phyloP scores from a whole-genome alignment of 2,888 invertebrate species.

The Andrena bicolor region DNA sequence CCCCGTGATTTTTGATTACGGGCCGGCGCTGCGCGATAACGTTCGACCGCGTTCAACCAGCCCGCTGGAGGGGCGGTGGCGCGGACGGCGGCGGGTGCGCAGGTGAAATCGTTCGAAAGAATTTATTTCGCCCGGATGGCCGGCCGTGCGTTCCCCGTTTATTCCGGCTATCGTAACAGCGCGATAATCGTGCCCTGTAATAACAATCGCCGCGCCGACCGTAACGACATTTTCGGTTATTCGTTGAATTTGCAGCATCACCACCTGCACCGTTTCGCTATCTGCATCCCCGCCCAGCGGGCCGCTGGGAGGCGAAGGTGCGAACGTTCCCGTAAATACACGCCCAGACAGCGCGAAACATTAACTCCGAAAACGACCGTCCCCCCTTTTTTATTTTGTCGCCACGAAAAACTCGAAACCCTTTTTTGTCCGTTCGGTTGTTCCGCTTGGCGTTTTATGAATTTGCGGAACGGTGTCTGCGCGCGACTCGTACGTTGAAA shows the following conservation, averaged over 20 bases:
- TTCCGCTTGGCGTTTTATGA: no score
- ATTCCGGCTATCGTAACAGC: slow-evolving; percentile 61
- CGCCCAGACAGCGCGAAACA: background rate
- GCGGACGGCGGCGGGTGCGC: slow-evolving; percentile 16
- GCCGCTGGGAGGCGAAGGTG: slow-evolving; percentile 5
- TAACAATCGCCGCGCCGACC: slow-evolving; percentile 69
- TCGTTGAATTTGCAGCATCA: slow-evolving; percentile 67
- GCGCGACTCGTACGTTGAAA: no score
- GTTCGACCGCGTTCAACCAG: slow-evolving; percentile 39
- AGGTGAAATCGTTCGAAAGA: slow-evolving; percentile 72
- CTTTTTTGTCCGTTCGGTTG: background rate
- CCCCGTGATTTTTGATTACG: slow-evolving; percentile 71
- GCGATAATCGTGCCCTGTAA: slow-evolving; percentile 72
- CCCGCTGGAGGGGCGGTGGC: background rate
- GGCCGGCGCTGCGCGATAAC: slow-evolving; percentile 58
- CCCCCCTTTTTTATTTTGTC: background rate
- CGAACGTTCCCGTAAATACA: slow-evolving; percentile 45
- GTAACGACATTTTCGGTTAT: slow-evolving; percentile 69
- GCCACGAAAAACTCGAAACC: background rate
- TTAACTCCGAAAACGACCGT: slow-evolving; percentile 12
- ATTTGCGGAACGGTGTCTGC: no score
- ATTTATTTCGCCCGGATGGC: slow-evolving; percentile 66
- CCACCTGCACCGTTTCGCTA: slow-evolving; percentile 62
- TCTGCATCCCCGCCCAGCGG: slow-evolving; percentile 48
- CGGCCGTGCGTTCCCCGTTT: slow-evolving; percentile 59